Conservation (phyloP, 1,140 invertebrate species). For the Micrasema minimum region DNA sequence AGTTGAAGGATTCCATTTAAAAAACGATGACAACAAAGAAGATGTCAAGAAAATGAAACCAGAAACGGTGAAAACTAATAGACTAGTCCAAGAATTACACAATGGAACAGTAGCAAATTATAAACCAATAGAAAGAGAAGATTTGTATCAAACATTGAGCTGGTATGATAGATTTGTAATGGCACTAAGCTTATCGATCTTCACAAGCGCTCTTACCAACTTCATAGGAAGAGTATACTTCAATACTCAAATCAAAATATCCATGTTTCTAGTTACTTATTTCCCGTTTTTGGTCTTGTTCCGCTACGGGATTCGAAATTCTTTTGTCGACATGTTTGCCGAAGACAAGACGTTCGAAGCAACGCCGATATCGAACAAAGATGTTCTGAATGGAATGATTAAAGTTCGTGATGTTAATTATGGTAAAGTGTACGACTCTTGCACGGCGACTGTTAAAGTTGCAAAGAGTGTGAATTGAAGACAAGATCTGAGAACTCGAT, state of each 20-base stretch:
- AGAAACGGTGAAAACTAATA: conserved; percentile 19
- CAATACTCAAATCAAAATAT: conserved; percentile 57
- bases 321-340: conserved; percentile 59
- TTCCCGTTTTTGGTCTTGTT: conserved; percentile 62
- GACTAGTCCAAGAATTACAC: conserved; percentile 44
- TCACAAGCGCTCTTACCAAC: background rate
- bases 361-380: conserved; percentile 26
- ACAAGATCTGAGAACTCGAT: no score
- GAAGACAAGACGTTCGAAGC: conserved; percentile 57
- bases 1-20: conserved; percentile 62
- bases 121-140: background rate
- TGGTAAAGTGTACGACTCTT: conserved; percentile 17
- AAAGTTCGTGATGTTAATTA: background rate
- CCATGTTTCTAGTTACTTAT: conserved; percentile 59
- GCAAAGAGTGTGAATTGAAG: conserved; percentile 23
- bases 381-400: conserved; percentile 2
- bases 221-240: conserved; percentile 57
- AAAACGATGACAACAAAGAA: conserved; percentile 19
- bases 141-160: conserved; percentile 31
- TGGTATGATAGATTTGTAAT: conserved; percentile 39
- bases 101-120: conserved; percentile 3
- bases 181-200: conserved; percentile 1
- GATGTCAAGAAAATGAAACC: background rate
- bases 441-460: conserved; percentile 4
- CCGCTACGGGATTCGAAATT: conserved; percentile 57